Conservation (phyloP, 2,797 vertebrate genomes). For the Pagetopsis macropterus region DNA sequence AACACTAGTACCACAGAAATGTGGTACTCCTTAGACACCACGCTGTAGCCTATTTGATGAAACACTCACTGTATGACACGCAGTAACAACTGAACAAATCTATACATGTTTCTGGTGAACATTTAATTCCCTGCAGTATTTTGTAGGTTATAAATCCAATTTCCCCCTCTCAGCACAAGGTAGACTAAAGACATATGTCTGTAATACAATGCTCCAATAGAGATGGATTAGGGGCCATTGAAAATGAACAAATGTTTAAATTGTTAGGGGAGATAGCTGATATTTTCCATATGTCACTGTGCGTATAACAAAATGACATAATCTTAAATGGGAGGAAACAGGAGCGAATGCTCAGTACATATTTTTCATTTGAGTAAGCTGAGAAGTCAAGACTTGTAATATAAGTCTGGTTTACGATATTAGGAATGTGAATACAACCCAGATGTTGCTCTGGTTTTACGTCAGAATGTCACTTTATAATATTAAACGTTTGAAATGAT, state of each 20-base stretch:
- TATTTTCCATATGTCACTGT: conserved; percentile 79
- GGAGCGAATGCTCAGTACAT: conserved; percentile 75
- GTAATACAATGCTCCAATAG: conserved; percentile 79
- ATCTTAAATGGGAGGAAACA: conserved; percentile 81
- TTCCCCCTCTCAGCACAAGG: conserved; percentile 66
- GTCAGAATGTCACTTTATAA: conserved; percentile 38
- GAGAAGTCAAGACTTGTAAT: conserved; percentile 68
- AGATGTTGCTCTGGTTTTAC: conserved; percentile 56
- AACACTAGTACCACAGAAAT: conserved; percentile 37
- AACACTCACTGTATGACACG: conserved; percentile 50
- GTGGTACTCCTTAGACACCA: conserved; percentile 35
- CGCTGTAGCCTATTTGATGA: conserved; percentile 22
- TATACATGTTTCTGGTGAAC: conserved; percentile 64
- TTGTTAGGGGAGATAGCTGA: conserved; percentile 63
- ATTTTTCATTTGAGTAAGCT: conserved; percentile 79
- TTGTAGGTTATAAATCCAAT: conserved; percentile 72
- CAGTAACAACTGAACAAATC: conserved; percentile 71
- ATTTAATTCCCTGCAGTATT: conserved; percentile 68
- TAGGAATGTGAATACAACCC: conserved; percentile 69
- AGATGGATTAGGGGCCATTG: conserved; percentile 76
- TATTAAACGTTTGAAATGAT: conserved; percentile 28
- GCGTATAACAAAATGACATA: conserved; percentile 81
- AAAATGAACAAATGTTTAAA: conserved; percentile 77
- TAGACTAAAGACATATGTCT: conserved; percentile 80
- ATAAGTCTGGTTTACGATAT: conserved; percentile 69